Percentiles rank a stretch among this genome's conserved stretches.
phyloP scores from a whole-genome alignment of 2,797 vertebrate genomes.

The Pseudomugil tenellus region DNA sequence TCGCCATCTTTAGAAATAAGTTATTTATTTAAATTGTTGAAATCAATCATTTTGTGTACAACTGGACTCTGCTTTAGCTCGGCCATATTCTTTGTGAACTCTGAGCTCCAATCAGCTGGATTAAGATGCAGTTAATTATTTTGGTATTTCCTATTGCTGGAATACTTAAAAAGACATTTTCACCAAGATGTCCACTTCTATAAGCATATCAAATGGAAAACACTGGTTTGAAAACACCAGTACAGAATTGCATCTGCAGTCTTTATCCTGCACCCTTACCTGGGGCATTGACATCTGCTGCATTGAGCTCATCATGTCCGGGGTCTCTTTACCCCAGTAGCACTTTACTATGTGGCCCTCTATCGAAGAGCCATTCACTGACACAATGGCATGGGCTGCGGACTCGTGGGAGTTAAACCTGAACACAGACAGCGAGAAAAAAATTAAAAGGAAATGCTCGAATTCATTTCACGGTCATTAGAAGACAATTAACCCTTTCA shows the following conservation, averaged over 20 bases:
- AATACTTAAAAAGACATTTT: not conserved
- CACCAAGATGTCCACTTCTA: too few species aligned
- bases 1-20: too few species aligned
- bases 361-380: conserved; percentile 93
- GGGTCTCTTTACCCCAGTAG: conserved; percentile 98
- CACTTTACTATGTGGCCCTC: conserved; percentile 97
- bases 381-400: conserved; percentile 96
- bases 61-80: too few species aligned
- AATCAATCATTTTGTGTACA: too few species aligned
- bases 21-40: too few species aligned
- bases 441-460: conserved; percentile 2
- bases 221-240: not conserved
- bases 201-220: too few species aligned
- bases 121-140: not conserved
- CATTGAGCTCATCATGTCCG: conserved; percentile 92
- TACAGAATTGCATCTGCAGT: not conserved
- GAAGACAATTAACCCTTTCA: too few species aligned
- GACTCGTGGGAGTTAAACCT: conserved; percentile 97
- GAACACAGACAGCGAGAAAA: conserved; percentile 1
- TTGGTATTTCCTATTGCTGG: not conserved
- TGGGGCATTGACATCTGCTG: conserved; percentile 89
- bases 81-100: too few species aligned
- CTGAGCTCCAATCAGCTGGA: too few species aligned
- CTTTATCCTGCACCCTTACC: conserved; percentile 59
- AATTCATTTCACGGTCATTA: too few species aligned